Percentiles rank a stretch among this genome's conserved stretches.
phyloP scores from a whole-genome alignment of 2,888 invertebrate genomes.

The Tricholauxania praeusta region DNA sequence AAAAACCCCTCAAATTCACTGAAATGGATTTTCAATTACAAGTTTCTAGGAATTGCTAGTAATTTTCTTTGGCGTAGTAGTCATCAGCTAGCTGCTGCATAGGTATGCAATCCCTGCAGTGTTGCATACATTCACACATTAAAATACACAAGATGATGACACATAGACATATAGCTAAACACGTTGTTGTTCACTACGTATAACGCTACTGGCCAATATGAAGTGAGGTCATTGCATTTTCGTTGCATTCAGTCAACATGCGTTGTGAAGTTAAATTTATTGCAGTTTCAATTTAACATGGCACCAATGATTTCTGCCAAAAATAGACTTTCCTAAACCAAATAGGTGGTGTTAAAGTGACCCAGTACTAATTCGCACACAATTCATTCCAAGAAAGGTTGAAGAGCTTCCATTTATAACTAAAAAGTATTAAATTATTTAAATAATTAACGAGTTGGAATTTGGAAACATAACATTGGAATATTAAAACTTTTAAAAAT shows the following conservation, averaged over 20 bases:
- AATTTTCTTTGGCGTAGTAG: constrained; percentile 24
- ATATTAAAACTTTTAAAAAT: too few species aligned
- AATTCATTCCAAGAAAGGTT: neutral
- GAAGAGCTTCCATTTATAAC: neutral
- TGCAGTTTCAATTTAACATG: neutral
- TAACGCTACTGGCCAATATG: neutral
- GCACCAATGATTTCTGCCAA: constrained; percentile 9
- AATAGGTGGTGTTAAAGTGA: neutral
- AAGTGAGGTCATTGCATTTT: constrained; percentile 3
- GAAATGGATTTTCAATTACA: neutral
- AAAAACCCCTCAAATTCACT: constrained; percentile 12
- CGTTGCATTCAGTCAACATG: neutral
- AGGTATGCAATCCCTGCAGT: constrained; percentile 13
- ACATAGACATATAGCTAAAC: neutral
- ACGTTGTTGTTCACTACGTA: neutral
- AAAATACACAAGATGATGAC: neutral
- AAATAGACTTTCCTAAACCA: neutral
- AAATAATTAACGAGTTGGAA: too few species aligned
- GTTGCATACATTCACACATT: constrained; percentile 8
- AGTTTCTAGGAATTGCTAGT: neutral
- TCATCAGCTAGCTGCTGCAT: constrained; percentile 9
- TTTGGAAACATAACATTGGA: too few species aligned
- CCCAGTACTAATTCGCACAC: neutral
- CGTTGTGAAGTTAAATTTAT: neutral
- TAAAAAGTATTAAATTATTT: neutral